Base-by-base conservation (phyloP, 2,888 invertebrate species). In the Mycalesis mineus region DNA sequence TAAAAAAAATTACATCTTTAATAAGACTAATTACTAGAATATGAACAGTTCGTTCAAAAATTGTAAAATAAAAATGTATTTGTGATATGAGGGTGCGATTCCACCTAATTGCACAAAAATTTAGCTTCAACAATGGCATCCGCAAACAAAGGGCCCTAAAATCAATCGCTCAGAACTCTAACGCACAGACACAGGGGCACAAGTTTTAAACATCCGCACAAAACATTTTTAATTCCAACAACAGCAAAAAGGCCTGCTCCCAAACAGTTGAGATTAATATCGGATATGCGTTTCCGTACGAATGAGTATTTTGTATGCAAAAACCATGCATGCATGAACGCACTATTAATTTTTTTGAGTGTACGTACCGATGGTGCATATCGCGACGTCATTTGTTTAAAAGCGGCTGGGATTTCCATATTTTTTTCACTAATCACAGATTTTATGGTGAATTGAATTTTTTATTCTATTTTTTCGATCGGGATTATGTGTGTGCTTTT, bases 271-370 rank as follows among this genome's bases (percentile, higher is more conserved):
- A 57, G 61, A 67, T 68, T 67, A 68, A 68, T 68, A 65, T 61
- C 68, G 58, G 68, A 63, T 68, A 65, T 64, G 65, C 61, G 61
- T 65, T 65, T 68, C 60, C 60, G 56, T 55, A 58, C 58, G 69
- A 57, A 62, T 61, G 67, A 62, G 49, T 66, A 63, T 65, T 67
- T 63, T 69, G 64, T 61, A 64, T 62, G 62, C 55, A 62, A 57
- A 63, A 66, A 64, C 47, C 62, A 64, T 66, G 61, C 62, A 64
- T 66, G 61, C 60, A 63, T 58, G 63, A 60, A 61, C 60, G 67
- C 60, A 60, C 63, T 60, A 64, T 65, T 67, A 68, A 68, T 68
- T 64, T 68, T 67, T 65, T 62, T 64, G 67, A 66, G 67, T 65
- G 65, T 60, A 56, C 54, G 17, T 57, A 15, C 61, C 50, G 56